Evolutionary conservation across 2,113 vertebrate species (phyloP).

Genomic region (Oreochromis spilurus): DNA sequence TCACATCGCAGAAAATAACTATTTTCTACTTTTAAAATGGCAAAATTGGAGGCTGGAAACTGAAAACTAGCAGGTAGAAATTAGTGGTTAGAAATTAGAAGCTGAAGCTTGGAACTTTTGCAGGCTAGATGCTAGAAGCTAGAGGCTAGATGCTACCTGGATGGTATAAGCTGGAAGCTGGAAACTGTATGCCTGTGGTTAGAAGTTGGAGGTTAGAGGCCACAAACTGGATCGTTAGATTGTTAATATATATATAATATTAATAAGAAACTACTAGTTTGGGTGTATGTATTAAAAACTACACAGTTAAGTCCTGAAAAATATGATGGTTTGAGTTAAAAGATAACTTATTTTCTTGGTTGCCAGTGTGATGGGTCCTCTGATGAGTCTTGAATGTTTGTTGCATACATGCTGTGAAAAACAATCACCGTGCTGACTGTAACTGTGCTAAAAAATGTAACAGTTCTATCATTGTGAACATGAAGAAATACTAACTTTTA

Average conservation of each 20-base stretch:
- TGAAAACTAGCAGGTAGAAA: background rate
- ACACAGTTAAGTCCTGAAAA: background rate
- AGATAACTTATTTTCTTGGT: background rate
- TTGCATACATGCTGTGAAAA: background rate
- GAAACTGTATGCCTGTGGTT: background rate
- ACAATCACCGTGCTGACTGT: background rate
- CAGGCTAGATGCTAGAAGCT: background rate
- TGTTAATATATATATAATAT: background rate
- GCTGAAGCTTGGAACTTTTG: background rate
- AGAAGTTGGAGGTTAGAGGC: background rate
- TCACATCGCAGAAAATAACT: background rate
- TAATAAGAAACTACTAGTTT: background rate
- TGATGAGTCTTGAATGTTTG: background rate
- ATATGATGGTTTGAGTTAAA: background rate
- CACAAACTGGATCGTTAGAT: background rate
- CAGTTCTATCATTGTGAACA: background rate
- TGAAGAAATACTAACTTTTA: background rate
- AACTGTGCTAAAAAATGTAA: background rate
- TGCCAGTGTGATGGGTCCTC: background rate
- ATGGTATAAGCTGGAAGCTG: background rate
- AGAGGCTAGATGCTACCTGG: background rate
- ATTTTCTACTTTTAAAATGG: background rate
- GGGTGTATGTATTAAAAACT: background rate
- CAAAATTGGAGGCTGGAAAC: background rate
- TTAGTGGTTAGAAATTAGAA: background rate